Evolutionary conservation across 2,888 invertebrate species (phyloP), one percentile per base, ranked within the genome.

Genomic region (Aethes cnicana): DNA sequence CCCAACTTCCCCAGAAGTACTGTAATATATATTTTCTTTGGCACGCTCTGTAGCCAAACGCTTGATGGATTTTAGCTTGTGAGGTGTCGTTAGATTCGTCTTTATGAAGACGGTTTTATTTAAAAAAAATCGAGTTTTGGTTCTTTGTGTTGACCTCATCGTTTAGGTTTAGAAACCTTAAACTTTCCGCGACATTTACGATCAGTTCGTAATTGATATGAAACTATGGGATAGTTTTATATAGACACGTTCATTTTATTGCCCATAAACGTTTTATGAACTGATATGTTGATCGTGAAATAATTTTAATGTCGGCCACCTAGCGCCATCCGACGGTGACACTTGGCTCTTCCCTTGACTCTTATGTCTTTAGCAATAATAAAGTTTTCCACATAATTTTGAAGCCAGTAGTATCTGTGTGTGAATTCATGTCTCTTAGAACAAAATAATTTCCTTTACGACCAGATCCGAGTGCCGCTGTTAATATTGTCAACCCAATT

Each of bases 291-390:
- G 79, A 76, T 77, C 71, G 74, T 56, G 62, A 68, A 72, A 74
- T 78, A 74, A 77, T 74, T 79, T 81, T 83, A 83, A 83, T 77
- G 78, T 68, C 62, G 77, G 77, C 85, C 81, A 82, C 85, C 84
- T 76, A 74, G 77, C 69, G 74, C 46, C 23, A 44, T 12, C 16
- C 18, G 21, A 26, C 46, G 11, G 5, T 35, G 6, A 0, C 16
- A 28, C 11, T 23, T 21, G 43, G 18, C 28, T n/a, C 18, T 36
- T 25, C 25, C 43, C 7, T 16, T 7, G 7, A 21, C 9, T 23
- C 43, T 21, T 30, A 37, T 6, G 4, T 1, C 8, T 4, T 18
- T 12, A 12, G 12, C 1, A 4, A 37, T 14, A 44, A 44, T 12
- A 18, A 8, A 12, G n/a, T 17, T 37, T 32, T 35, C 44, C 3